Evolutionary conservation across 2,888 invertebrate species (phyloP), one percentile per base, ranked within the genome.

Genomic region (Xestia xanthographa): DNA sequence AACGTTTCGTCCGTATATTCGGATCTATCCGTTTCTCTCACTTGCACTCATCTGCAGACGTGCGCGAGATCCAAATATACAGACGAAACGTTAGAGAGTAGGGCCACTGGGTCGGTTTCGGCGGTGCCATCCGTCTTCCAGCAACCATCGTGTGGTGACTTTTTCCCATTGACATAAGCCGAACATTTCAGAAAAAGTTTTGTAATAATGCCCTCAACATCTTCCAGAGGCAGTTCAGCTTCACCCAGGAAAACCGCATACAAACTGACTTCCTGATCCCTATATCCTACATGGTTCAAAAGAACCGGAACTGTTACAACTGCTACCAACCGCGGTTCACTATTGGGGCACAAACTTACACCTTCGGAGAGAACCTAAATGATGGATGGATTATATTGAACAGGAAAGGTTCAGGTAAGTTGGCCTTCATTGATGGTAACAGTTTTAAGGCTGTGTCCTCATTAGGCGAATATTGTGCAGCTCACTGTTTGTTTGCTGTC

Each of bases 311-410:
- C 67, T 96, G 96, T 76, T 95, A 88, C 84, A 96, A 96, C 88
- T 96, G 96, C 82, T 92, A 93, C 77, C 93, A 92, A 41, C 96
- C 95, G 0, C 88, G 94, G 26, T 96, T 96, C 83, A 95, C 94
- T 5, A 94, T 95, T 48, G 94, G 91, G 1, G 88, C 89, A 3
- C 93, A 95, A 53, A 92, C 92, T 0, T 96, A 95, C 79, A 94
- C 94, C 0, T 96, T 96, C 66, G 90, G 92, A 2, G 96, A 96
- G 67, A 95, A 95, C 66, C 86, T 96, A 12, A 92, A 95, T 63
- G 92, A 91, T 12, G 96, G 96, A 0, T 96, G 96, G 96, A 96
- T 96, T 43, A 91, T 96, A 50, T 91, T 96, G 0, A 96, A 96
- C 65, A 92, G 93, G 43, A 95, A 95, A 84, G 95, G 94, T 50